Base-by-base conservation (phyloP, 2,888 invertebrate species). In the Athalia cordata region DNA sequence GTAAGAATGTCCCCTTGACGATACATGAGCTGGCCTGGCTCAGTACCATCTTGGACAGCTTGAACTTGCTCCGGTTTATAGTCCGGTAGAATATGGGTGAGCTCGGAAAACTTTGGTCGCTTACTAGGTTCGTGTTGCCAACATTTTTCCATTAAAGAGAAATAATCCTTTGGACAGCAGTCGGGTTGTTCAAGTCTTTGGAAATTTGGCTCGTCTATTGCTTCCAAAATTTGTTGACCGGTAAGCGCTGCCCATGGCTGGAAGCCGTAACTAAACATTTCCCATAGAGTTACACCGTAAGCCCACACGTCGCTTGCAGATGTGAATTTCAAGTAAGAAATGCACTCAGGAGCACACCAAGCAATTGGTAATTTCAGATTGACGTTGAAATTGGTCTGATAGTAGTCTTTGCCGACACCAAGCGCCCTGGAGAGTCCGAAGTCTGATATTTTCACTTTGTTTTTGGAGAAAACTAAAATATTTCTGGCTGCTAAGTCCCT, bases 311-410 rank as follows among this genome's bases (percentile, higher is more conserved):
- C 99, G 78, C 98, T 98, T 5, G 98, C 95, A 6, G 98, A 97
- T 1, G 99, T 99, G 90, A 99, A 99, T 79, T 97, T 94, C 80
- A 99, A 92, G 90, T 96, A 99, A 83, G 97, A 96, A 84, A 99
- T 99, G 89, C 98, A 98, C 91, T 99, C 99, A 0, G 99, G 99
- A 0, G 99, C 99, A 92, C 99, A 99, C 99, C 99, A 99, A 3
- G 99, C 99, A 82, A 99, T 98, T 0, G 99, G 99, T 79, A 99
- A 92, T 91, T 99, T 99, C 80, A 99, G 93, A 91, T 98, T 98
- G 57, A 98, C 98, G 89, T 97, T 98, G 89, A 98, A 98, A 91
- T 99, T 99, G 4, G 98, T 98, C 90, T 99, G 98, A 89, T 99
- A 99, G 89, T 99, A 99, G 90, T 99, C 99, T 90, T 99, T 99